Percentiles rank a stretch among this genome's conserved stretches.
Conservation (phyloP, 2,113 vertebrate genomes). For the Eulacestoma nigropectus region DNA sequence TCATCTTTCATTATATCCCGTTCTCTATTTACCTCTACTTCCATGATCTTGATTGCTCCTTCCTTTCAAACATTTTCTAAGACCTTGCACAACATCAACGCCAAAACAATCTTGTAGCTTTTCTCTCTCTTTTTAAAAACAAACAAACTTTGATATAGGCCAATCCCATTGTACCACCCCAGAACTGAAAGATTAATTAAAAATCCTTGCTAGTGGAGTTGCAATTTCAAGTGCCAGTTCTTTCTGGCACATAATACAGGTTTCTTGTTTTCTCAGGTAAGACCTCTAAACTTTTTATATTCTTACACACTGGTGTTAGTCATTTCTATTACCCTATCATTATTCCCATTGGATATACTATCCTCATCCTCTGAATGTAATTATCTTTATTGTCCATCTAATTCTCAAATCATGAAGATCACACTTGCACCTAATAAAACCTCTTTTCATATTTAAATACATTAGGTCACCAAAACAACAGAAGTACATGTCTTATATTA, state of each 20-base stretch:
- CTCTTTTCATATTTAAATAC: neutral
- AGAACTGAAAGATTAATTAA: neutral
- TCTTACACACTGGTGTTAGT: neutral
- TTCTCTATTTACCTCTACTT: neutral
- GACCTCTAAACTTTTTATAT: neutral
- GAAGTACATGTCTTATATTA: neutral
- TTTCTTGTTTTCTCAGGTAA: neutral
- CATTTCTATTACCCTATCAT: neutral
- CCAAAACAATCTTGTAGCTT: neutral
- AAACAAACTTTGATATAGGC: neutral
- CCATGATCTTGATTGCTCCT: neutral
- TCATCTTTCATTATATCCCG: neutral
- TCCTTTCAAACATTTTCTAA: neutral
- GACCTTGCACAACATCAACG: neutral
- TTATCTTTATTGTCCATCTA: neutral
- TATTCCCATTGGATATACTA: neutral
- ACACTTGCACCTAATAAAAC: neutral
- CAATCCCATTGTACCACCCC: neutral
- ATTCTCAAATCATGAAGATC: neutral
- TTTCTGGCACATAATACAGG: neutral
- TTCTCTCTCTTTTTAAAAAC: neutral
- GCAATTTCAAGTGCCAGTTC: neutral
- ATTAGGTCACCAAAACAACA: neutral
- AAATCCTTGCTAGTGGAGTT: neutral
- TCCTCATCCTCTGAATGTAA: neutral